These are phyloP conservation scores for Drosophila neoperkinsi DNA, from an alignment of 2,888 invertebrate species.

Conservation along the genomic window DNA sequence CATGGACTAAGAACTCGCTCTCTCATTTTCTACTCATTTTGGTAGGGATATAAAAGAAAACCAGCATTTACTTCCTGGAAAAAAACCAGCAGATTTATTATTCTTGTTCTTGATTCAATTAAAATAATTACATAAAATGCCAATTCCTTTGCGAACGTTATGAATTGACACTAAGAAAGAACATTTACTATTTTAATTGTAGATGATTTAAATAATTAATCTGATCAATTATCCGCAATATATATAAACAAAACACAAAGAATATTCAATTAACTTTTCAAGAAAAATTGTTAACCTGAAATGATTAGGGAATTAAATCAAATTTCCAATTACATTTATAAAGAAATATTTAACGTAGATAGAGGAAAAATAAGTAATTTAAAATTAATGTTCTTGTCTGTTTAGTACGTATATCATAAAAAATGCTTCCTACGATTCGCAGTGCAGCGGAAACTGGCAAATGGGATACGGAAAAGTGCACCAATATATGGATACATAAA, in stretches of 20 bases:
- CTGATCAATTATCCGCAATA: neutral
- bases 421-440: neutral
- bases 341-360: neutral
- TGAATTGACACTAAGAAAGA: neutral
- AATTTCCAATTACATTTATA: neutral
- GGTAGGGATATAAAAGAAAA: neutral
- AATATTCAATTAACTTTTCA: neutral
- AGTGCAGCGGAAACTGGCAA: slow-evolving; percentile 13
- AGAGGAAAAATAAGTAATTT: neutral
- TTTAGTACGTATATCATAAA: neutral
- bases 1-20: neutral
- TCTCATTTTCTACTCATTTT: slow-evolving; percentile 3
- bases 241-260: neutral
- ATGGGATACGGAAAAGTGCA: neutral
- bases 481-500: neutral
- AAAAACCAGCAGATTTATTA: neutral
- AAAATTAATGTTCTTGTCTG: neutral
- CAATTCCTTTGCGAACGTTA: neutral
- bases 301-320: neutral
- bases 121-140: neutral
- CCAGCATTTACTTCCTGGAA: neutral
- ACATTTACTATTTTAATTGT: neutral
- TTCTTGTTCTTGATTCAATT: no score
- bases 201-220: neutral
- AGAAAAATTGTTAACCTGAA: neutral